Evolutionary conservation across 1,140 invertebrate genomes (phyloP), one percentile per base, ranked within the genome.

Genomic region (Elymnias hypermnestra): DNA sequence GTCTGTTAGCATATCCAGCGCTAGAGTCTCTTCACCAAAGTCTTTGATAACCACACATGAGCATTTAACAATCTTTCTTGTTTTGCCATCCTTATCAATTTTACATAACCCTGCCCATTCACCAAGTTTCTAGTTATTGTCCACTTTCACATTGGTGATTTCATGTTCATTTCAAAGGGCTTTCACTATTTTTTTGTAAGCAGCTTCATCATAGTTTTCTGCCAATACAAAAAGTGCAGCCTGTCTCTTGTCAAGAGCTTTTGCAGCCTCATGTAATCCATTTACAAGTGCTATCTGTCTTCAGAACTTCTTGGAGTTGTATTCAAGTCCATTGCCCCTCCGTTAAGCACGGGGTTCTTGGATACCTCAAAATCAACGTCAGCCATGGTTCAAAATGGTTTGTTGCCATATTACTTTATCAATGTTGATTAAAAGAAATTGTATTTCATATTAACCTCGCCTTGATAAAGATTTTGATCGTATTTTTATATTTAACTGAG

Each of bases 91-190:
- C 71, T 96, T 98, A 88, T 99, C 98, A 72, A 99, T 97, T 90
- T 99, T 99, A 88, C 98, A 99, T 21, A 99, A 90, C 56, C 98
- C 98, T 52, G 97, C 94, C 97, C 98, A 99, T 91, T 99, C 98
- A 18, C 98, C 98, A 12, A 99, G 90, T 78, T 98, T 98, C 83
- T 99, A 99, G 88, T 98, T 99, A 87, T 97, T 97, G 77, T 99
- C 97, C 42, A 99, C 97, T 87, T 97, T 97, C 45, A 99, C 94
- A 21, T 99, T 87, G 43, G 97, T 96, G 79, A 99, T 99, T 78
- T 96, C 92, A 87, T 99, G 98, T 87, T 99, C 97, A 46, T 96
- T 95, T 89, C 98, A 99, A 13, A 99, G 90, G 28, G 97, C 98
- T 78, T 98, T 96, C n/a, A 99, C 96, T 17, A 99, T 88, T 81